Evolutionary conservation across 2,797 vertebrate genomes (phyloP).

Genomic region (Neopelma chrysocephalum): DNA sequence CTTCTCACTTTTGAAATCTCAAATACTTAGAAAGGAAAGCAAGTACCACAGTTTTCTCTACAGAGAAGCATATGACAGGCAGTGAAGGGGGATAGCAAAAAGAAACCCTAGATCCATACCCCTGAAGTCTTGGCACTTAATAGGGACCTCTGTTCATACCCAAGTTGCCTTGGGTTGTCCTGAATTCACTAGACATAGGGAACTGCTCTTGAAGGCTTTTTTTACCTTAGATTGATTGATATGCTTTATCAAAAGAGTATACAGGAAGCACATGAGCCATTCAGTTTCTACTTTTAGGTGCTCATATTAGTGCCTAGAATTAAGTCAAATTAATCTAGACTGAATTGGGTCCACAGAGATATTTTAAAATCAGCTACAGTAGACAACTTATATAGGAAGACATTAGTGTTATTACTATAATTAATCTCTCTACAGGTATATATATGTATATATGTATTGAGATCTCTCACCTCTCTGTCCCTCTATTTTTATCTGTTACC

Average conservation of each 20-base stretch:
- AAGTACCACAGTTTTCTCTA: background rate
- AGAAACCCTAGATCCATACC: background rate
- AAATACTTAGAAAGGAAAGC: background rate
- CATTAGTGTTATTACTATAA: background rate
- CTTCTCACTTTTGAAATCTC: background rate
- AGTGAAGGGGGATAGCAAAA: background rate
- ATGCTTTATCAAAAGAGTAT: background rate
- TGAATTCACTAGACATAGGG: background rate
- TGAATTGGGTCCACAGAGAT: background rate
- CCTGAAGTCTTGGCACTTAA: background rate
- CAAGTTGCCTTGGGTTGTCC: background rate
- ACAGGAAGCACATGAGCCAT: background rate
- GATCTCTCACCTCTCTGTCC: background rate
- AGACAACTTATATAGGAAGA: background rate
- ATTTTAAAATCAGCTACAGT: background rate
- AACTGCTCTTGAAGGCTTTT: background rate
- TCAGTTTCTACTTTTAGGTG: background rate
- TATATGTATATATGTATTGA: background rate
- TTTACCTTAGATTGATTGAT: background rate
- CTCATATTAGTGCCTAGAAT: background rate
- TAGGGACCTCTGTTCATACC: background rate
- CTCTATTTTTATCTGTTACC: background rate
- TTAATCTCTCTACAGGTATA: background rate
- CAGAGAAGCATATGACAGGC: background rate
- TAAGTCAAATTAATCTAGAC: background rate